Base-by-base conservation (phyloP, 2,113 vertebrate genomes). In the Illadopsis cleaveri region DNA sequence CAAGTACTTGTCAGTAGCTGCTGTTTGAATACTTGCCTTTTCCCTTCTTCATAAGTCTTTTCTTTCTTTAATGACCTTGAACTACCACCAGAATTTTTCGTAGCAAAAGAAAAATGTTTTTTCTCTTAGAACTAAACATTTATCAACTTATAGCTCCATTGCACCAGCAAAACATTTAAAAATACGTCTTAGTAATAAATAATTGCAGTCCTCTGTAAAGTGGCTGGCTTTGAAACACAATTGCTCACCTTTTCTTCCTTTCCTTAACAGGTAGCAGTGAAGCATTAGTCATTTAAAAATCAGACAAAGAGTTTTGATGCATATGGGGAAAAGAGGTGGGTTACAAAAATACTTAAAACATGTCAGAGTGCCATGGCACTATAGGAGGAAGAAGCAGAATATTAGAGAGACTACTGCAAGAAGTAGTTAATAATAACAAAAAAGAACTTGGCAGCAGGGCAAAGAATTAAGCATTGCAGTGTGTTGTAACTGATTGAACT, bases 201-300 rank as follows among this genome's bases (percentile, higher is more conserved):
- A 87, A 95, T 73, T 93, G 50, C 78, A 83, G 72, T 89, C 17
- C 31, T 47, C 44, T 91, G 15, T 61, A 82, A 86, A 96, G 80
- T 50, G 95, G 80, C 70, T 95, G 82, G 73, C 84, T 97, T 82
- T 64, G 79, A 89, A 93, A 84, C 42, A 40, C 61, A 81, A 23
- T 96, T 86, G 76, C 27, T 88, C 56, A 81, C 31, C 23, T 45
- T 86, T 92, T 83, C 42, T 47, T 93, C 57, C 81, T 87, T 94
- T 65, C 70, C 92, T 87, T 89, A 94, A 64, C 48, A 91, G 82
- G 56, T 91, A 96, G 40, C n/a, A 62, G 92, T 95, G 89, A 95
- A 95, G 45, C 33, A 75, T 47, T 64, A 86, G 79, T 89, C 72
- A 95, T 94, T 87, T 80, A 14, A 82, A 95, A 84, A 88, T 53